A percentile compares a stretch with the other conserved stretches of the same genome.
Evolutionary conservation across 2,888 invertebrate genomes (phyloP).

Genomic region (Pyrrhia umbra): DNA sequence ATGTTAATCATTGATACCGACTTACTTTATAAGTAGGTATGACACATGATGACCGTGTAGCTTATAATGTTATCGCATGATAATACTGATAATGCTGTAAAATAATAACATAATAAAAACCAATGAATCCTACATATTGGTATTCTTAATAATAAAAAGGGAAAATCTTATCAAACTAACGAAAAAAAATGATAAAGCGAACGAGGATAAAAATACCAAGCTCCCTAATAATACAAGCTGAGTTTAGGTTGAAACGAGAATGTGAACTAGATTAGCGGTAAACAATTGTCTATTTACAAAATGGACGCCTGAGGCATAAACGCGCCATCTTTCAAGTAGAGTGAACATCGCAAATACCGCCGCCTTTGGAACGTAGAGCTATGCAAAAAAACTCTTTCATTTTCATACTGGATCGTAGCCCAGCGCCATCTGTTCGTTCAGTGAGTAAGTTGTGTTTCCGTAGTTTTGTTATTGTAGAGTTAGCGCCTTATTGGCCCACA

Average conservation of each 20-base stretch:
- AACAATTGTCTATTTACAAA: conserved; percentile 61
- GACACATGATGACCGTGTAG: conserved; percentile 1
- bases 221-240: background rate
- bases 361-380: background rate
- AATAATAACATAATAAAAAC: conserved; percentile 18
- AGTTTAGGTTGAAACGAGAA: conserved; percentile 25
- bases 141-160: background rate
- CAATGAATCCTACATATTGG: conserved; percentile 2
- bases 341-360: conserved; percentile 54
- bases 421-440: conserved; percentile 47
- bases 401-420: background rate
- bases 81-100: conserved; percentile 12
- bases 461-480: no score
- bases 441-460: conserved; percentile 5
- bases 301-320: conserved; percentile 53
- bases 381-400: conserved; percentile 31
- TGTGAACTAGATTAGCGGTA: conserved; percentile 49
- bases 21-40: background rate
- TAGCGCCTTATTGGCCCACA: conserved; percentile 3
- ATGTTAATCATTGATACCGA: background rate
- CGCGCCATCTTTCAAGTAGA: conserved; percentile 60
- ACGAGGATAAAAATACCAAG: background rate
- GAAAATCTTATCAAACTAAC: conserved; percentile 4
- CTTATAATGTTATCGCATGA: background rate
- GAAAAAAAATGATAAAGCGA: conserved; percentile 15